Conservation (phyloP, 2,113 vertebrate species). For the Leucoraja erinaceus region DNA sequence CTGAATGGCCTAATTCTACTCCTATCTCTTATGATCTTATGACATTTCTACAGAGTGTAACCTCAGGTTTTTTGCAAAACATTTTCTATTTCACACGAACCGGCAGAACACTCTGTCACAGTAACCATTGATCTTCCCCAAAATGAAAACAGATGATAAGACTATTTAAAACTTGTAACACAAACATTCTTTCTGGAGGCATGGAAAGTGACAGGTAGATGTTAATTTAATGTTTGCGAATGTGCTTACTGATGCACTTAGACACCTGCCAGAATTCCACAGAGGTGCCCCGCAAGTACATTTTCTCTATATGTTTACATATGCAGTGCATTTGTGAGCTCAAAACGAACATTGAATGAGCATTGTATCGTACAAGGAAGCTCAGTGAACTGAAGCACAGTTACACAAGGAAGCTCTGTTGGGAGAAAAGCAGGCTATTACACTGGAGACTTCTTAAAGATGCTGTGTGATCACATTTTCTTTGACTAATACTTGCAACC, state of each 20-base stretch:
- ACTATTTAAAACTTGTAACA: not conserved
- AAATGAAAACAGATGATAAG: not conserved
- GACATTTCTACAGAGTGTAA: not conserved
- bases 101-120: not conserved
- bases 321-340: slow-evolving; percentile 1
- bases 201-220: not conserved
- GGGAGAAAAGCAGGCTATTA: slow-evolving; percentile 27
- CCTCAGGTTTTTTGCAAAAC: not conserved
- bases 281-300: not conserved
- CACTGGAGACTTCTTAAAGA: slow-evolving; percentile 23
- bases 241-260: not conserved
- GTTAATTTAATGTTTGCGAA: slow-evolving; percentile 34
- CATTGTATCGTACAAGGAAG: slow-evolving; percentile 25
- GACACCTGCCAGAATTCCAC: not conserved
- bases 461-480: slow-evolving; percentile 5
- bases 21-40: too few relatives aligned
- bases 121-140: not conserved
- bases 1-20: too few relatives aligned
- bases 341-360: slow-evolving; percentile 9
- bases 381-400: slow-evolving; percentile 1
- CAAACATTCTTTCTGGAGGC: not conserved
- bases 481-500: not conserved
- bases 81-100: not conserved
- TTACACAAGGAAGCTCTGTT: slow-evolving; percentile 21
- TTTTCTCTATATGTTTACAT: slow-evolving; percentile 33